Evolutionary conservation across 1,140 invertebrate genomes (phyloP).

Genomic region (Drosophila novamexicana): DNA sequence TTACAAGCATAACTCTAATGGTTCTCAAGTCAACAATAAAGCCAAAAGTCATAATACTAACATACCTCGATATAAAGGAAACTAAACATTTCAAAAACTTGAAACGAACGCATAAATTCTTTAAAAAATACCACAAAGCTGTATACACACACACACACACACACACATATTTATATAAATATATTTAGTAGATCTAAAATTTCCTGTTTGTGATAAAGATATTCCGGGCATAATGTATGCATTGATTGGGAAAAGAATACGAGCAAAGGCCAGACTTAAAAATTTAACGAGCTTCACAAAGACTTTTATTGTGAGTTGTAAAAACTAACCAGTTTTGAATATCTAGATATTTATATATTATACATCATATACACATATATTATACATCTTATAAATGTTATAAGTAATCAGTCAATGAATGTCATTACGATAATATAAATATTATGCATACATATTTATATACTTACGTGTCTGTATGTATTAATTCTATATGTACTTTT

Average conservation of each 20-base stretch:
- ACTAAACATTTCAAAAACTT: conserved; percentile 39
- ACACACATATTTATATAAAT: not conserved
- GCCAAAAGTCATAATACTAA: conserved; percentile 57
- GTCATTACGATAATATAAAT: not conserved
- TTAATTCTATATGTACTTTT: conserved; percentile 4
- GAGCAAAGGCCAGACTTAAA: conserved; percentile 16
- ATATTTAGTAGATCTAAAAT: conserved; percentile 7
- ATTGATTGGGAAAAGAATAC: not conserved
- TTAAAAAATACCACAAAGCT: not conserved
- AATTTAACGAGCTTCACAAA: conserved; percentile 47
- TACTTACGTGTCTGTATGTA: not conserved
- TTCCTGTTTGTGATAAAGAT: conserved; percentile 12
- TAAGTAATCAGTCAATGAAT: not conserved
- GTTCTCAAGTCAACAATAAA: conserved; percentile 43
- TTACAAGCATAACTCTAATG: conserved; percentile 12
- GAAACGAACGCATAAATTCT: conserved; percentile 10
- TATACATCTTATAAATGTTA: not conserved
- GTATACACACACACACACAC: too few species aligned
- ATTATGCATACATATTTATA: not conserved
- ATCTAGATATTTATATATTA: not conserved
- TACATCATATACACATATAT: conserved; percentile 4
- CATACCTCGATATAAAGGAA: conserved; percentile 42
- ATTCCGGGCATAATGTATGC: not conserved
- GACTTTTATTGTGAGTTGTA: conserved; percentile 38
- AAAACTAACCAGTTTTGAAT: conserved; percentile 1